phyloP scores from a whole-genome alignment of 2,888 invertebrate species.

The Euplagia quadripunctaria region DNA sequence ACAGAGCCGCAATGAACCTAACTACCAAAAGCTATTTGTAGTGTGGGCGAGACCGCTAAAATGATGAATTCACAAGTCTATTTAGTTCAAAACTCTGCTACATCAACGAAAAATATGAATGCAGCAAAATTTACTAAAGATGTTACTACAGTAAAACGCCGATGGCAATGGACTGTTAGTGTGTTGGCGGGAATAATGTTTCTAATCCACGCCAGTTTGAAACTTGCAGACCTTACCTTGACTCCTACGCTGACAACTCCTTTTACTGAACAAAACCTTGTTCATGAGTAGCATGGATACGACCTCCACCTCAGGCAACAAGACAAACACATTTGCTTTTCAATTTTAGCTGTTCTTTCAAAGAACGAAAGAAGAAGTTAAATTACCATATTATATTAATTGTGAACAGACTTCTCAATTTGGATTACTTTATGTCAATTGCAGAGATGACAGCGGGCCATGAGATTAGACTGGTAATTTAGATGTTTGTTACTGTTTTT shows the following conservation, averaged over 20 bases:
- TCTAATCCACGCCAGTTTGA: slow-evolving; percentile 71
- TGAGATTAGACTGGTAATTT: background rate
- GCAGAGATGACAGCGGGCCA: background rate
- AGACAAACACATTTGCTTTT: slow-evolving; percentile 32
- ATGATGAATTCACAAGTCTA: slow-evolving; percentile 51
- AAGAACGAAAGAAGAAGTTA: background rate
- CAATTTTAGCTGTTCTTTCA: slow-evolving; percentile 10
- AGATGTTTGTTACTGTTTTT: background rate
- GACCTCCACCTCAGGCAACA: slow-evolving; percentile 40
- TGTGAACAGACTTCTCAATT: background rate
- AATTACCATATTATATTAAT: background rate
- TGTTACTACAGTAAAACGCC: slow-evolving; percentile 57
- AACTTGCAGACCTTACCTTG: slow-evolving; percentile 86
- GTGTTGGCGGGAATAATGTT: slow-evolving; percentile 85
- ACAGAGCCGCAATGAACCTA: background rate
- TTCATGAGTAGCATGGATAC: slow-evolving; percentile 54
- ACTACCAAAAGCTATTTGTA: slow-evolving; percentile 30
- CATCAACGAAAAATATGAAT: slow-evolving; percentile 55
- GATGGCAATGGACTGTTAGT: slow-evolving; percentile 62
- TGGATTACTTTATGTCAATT: background rate
- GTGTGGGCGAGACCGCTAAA: slow-evolving; percentile 64
- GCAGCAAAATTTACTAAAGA: slow-evolving; percentile 61
- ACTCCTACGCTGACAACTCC: slow-evolving; percentile 82
- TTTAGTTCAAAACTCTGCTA: slow-evolving; percentile 57
- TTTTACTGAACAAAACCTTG: slow-evolving; percentile 79